Base-by-base conservation (phyloP, 2,888 invertebrate genomes). In the Campoplex nolae region DNA sequence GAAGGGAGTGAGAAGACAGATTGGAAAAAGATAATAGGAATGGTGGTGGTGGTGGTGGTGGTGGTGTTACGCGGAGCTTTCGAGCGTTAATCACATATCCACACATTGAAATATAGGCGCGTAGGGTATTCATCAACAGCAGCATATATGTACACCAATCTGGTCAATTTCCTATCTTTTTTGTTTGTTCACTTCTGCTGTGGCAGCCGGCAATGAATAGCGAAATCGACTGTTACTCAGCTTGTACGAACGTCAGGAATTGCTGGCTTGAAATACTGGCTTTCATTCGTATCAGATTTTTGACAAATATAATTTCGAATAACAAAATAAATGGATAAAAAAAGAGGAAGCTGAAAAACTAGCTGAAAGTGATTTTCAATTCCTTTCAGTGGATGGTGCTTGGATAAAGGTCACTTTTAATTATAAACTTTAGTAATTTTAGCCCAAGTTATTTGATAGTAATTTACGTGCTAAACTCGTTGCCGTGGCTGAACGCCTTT, bases 11-110 rank as follows among this genome's bases (percentile, higher is more conserved):
- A 77, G 85, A 85, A 85, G 65, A 85, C 73, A 84, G 90, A 92
- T 92, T 81, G 85, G 73, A 85, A 85, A 85, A 81, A 85, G 75
- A 85, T 82, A 62, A 84, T 82, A 45, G 80, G 62, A 78, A 78
- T 54, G 90, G 91, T 89, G 91, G 89, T 86, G 90, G 91, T 89
- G 91, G 89, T 86, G 90, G 89, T 91, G 91, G 91, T 89, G 91
- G 89, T 86, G 90, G 89, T 91, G 91, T 93, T 92, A 90, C 90
- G 90, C 85, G 88, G 86, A 90, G 91, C 91, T 91, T 92, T 91
- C 89, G 88, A 75, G 70, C 92, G 93, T 93, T 93, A 93, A 93
- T 93, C 93, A 92, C 93, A 90, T 92, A 92, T 92, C 90, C 91
- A 90, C 91, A 91, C 90, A 91, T 32, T 28, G 78, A 79, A 54